Base-by-base conservation (phyloP, 1,140 invertebrate genomes). In the Drosophila leontia region DNA sequence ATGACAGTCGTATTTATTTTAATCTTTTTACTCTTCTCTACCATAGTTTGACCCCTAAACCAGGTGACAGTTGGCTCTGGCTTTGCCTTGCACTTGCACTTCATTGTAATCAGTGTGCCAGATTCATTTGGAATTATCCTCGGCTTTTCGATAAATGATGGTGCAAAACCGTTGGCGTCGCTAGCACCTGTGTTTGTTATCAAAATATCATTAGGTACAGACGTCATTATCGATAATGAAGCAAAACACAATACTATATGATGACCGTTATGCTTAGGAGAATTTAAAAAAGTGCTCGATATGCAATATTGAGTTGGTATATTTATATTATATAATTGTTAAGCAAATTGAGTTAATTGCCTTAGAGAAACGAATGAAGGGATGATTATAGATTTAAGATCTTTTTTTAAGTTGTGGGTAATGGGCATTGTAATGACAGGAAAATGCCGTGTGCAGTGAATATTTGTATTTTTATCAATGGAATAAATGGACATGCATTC, bases 101-200 rank as follows among this genome's bases (percentile, higher is more conserved):
- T 97, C 98, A 99, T 98, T 45, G 97, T 97, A 87, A 99, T 99
- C 56, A 99, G 94, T 72, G 97, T 98, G 61, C 97, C 97, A 91
- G 96, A 97, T 93, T 99, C 98, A 93, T 99, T 99, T 82, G 99
- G 98, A 94, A 99, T 98, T 92, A 99, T 99, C 93, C 96, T 96
- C 45, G 99, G 98, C 94, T 99, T 99, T 92, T 99, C 98, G 86
- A 98, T 95, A 93, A 99, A 99, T 48, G 97, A 97, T 55, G 99
- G 99, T 72, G 98, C 97, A 93, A 97, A 97, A 82, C 97, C 97
- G 85, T 96, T 96, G 76, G 96, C 95, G 93, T 97, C 97, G 93
- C 97, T 97, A 93, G 96, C 97, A 95, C 96, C 97, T 97, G 37
- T 35, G 11, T 34, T 55, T 44, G n/a, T 23, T 9, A 23, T 37